phyloP scores from a whole-genome alignment of 2,797 vertebrate species.

The Serranus cabrilla region DNA sequence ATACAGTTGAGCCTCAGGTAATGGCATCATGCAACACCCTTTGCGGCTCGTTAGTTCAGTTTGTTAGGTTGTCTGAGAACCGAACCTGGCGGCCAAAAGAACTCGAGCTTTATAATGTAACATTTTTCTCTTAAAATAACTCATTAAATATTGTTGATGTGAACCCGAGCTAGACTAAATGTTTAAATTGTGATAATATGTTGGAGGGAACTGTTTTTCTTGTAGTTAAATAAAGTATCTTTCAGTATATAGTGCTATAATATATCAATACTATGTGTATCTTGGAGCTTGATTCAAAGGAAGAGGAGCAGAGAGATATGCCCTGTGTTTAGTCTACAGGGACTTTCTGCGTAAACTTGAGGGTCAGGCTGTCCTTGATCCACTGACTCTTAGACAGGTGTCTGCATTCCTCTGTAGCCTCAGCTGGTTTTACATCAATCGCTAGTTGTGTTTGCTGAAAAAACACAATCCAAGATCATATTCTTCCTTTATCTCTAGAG shows the following conservation, averaged over 20 bases:
- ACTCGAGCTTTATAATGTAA: neutral
- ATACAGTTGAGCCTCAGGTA: neutral
- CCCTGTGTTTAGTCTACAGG: slow-evolving; percentile 23
- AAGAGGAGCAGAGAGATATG: neutral
- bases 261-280: neutral
- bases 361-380: slow-evolving; percentile 27
- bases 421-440: slow-evolving; percentile 48
- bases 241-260: neutral
- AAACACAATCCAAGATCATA: slow-evolving; percentile 40
- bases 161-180: neutral
- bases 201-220: too few species aligned
- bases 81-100: neutral
- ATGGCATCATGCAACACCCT: neutral
- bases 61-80: neutral
- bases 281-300: neutral
- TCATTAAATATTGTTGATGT: neutral
- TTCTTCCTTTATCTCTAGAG: slow-evolving; percentile 38
- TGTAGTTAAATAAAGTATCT: neutral
- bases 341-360: slow-evolving; percentile 20
- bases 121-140: neutral
- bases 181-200: slow-evolving; percentile 5
- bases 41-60: neutral
- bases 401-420: slow-evolving; percentile 6
- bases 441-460: slow-evolving; percentile 24
- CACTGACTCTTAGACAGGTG: slow-evolving; percentile 7